phyloP scores from a whole-genome alignment of 2,888 invertebrate genomes.

The Dinocampus coccinellae region DNA sequence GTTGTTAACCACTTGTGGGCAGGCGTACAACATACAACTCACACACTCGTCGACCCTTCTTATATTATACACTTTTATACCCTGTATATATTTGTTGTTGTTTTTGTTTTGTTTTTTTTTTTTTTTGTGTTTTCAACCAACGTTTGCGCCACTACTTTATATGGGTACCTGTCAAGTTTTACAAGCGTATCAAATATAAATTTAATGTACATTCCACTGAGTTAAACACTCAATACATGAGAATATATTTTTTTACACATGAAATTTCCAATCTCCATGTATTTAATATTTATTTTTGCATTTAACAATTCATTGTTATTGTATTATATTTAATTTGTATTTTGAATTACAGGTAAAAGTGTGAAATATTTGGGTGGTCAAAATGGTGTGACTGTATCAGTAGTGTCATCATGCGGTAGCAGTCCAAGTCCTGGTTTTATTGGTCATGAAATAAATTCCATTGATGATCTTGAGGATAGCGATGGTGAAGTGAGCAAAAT shows the following conservation, averaged over 20 bases:
- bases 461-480: conserved; percentile 73
- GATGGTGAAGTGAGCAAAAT: conserved; percentile 87
- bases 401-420: conserved; percentile 70
- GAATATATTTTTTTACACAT: conserved; percentile 19
- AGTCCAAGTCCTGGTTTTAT: conserved; percentile 49
- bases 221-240: conserved; percentile 4
- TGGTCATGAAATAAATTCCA: conserved; percentile 48
- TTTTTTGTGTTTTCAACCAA: not conserved
- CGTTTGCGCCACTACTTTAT: conserved; percentile 18
- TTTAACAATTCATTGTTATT: not conserved
- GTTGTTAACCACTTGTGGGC: conserved; percentile 5
- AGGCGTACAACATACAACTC: not conserved
- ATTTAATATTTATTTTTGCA: not conserved
- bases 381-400: conserved; percentile 73
- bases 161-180: conserved; percentile 31
- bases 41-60: not conserved
- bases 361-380: conserved; percentile 66
- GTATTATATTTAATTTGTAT: not conserved
- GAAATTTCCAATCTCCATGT: not conserved
- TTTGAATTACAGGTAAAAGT: conserved; percentile 57
- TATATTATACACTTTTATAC: not conserved
- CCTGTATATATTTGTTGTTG: not conserved
- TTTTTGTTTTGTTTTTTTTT: too few relatives aligned
- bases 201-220: conserved; percentile 25
- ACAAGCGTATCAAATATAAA: conserved; percentile 39